A percentile compares a stretch with the other conserved stretches of the same genome.
Evolutionary conservation across 1,140 invertebrate genomes (phyloP).

Genomic region (Drosophila yakuba): DNA sequence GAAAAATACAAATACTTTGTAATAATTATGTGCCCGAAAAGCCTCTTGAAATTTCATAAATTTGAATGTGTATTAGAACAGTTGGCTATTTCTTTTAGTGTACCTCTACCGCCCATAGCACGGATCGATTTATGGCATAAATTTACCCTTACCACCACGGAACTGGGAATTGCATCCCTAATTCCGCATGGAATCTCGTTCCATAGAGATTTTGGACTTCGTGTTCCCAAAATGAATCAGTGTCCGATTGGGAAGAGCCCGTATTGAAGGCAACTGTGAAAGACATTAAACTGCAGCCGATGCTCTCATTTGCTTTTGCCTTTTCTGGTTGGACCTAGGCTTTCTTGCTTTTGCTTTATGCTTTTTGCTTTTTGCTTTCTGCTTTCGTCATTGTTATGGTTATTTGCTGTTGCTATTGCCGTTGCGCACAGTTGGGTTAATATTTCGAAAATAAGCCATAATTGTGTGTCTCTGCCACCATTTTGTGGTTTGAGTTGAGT

Average conservation of each 20-base stretch:
- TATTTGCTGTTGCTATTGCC: constrained; percentile 19
- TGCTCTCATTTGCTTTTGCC: constrained; percentile 26
- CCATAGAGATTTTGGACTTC: background rate
- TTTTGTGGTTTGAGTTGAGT: constrained; percentile 7
- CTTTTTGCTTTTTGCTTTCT: constrained; percentile 38
- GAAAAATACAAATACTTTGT: too few relatives aligned
- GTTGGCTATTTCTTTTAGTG: background rate
- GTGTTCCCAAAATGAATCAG: background rate
- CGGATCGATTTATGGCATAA: constrained; percentile 2
- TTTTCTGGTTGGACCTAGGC: constrained; percentile 34
- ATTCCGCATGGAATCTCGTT: background rate
- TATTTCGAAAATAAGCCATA: constrained; percentile 46
- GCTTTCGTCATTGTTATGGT: constrained; percentile 49
- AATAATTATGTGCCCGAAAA: too few relatives aligned
- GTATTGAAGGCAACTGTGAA: constrained; percentile 26
- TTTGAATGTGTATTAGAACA: too few relatives aligned
- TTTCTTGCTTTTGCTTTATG: constrained; percentile 36
- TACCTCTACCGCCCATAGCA: background rate
- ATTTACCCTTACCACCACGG: constrained; percentile 4
- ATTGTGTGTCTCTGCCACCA: constrained; percentile 20
- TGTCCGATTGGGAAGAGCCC: constrained; percentile 7
- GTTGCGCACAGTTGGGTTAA: constrained; percentile 63
- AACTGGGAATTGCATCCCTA: constrained; percentile 3
- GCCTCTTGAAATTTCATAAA: too few relatives aligned
- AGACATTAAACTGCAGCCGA: constrained; percentile 41